Evolutionary conservation across 2,113 vertebrate species (phyloP).

Genomic region (Microcebus tavaratra): DNA sequence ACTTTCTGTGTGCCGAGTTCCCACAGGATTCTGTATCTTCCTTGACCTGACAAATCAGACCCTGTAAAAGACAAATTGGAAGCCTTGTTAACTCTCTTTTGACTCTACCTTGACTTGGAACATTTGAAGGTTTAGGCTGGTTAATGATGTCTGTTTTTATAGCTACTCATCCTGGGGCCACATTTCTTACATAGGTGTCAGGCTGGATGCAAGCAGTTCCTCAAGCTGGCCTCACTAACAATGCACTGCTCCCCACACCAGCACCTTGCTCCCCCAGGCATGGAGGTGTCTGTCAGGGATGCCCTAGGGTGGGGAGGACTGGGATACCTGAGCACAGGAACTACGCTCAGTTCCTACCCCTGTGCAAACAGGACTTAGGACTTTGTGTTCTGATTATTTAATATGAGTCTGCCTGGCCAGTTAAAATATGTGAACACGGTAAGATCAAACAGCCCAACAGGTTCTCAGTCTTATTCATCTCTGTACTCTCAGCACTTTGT

Average conservation of each 20-base stretch:
- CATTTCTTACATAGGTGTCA: neutral
- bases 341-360: neutral
- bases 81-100: constrained; percentile 23
- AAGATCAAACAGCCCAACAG: neutral
- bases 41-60: neutral
- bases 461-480: neutral
- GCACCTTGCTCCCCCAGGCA: neutral
- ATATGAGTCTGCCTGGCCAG: neutral
- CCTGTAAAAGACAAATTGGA: constrained; percentile 30
- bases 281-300: neutral
- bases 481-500: neutral
- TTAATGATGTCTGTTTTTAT: constrained; percentile 33
- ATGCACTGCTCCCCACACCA: neutral
- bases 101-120: constrained; percentile 26
- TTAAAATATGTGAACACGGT: neutral
- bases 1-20: neutral
- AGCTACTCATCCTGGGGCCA: neutral
- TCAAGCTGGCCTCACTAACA: neutral
- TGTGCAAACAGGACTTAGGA: neutral
- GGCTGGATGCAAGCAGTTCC: neutral
- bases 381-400: neutral
- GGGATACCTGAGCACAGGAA: neutral
- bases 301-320: too few relatives aligned
- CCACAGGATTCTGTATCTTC: neutral
- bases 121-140: neutral